Evolutionary conservation across 2,797 vertebrate species (phyloP).

Genomic region (Ctenopoma multispine): DNA sequence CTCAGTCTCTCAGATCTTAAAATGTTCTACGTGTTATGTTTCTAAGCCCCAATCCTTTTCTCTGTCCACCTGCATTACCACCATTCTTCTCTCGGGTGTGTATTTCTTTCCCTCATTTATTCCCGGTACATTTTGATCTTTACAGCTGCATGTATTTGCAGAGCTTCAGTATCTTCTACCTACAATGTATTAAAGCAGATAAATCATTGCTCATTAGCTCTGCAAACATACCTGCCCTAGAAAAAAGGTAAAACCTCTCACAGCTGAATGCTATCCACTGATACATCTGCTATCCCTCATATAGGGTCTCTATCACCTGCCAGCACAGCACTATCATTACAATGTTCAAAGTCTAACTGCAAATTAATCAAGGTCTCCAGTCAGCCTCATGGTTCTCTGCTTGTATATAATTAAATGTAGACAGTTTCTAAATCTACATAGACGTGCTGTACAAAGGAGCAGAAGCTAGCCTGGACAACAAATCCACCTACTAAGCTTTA

Average conservation of each 20-base stretch:
- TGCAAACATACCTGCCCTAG: conserved; percentile 31
- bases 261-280: conserved; percentile 30
- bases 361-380: conserved; percentile 51
- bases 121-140: conserved; percentile 29
- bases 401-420: conserved; percentile 51
- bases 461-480: background rate
- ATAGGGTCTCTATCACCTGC: conserved; percentile 18
- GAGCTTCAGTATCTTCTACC: conserved; percentile 19
- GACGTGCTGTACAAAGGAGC: background rate
- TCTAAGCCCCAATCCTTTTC: conserved; percentile 31
- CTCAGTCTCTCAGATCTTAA: conserved; percentile 49
- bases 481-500: too few species aligned
- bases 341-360: conserved; percentile 27
- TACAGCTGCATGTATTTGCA: conserved; percentile 8
- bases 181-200: conserved; percentile 38
- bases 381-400: conserved; percentile 15
- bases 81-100: conserved; percentile 13
- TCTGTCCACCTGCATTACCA: conserved; percentile 7
- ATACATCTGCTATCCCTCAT: conserved; percentile 21
- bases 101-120: conserved; percentile 18
- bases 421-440: conserved; percentile 27
- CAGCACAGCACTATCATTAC: conserved; percentile 14
- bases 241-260: conserved; percentile 40
- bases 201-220: conserved; percentile 46
- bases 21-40: conserved; percentile 41